Conservation (phyloP, 2,113 vertebrate genomes). For the Pachycephala philippinensis region DNA sequence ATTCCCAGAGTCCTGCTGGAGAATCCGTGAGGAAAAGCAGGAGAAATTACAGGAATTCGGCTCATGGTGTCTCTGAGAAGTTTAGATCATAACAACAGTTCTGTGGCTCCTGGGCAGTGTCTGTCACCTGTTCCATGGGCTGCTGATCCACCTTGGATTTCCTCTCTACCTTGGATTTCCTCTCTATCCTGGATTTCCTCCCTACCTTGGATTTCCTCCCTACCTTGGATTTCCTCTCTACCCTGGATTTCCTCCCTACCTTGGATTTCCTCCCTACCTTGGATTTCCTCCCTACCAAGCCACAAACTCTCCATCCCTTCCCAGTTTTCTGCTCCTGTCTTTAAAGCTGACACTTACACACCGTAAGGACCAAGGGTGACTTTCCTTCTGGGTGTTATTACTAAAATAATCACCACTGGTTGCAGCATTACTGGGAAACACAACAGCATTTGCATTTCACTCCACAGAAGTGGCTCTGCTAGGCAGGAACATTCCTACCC, state of each 20-base stretch:
- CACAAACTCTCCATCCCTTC: neutral
- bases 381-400: neutral
- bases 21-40: fast-evolving
- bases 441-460: neutral
- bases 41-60: neutral
- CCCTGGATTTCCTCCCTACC: no score
- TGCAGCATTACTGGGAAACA: neutral
- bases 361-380: neutral
- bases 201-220: no score
- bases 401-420: neutral
- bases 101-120: neutral
- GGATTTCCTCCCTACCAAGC: neutral
- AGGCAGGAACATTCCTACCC: neutral
- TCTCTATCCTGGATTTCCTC: no score
- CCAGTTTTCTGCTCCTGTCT: neutral
- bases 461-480: neutral
- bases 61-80: neutral
- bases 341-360: neutral
- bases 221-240: no score
- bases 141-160: neutral
- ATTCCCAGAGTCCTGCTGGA: neutral
- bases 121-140: neutral
- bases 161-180: no score
- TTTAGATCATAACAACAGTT: neutral
- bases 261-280: no score